A percentile compares a stretch with the other conserved stretches of the same genome.
phyloP scores from a whole-genome alignment of 64 coral and sea anemone species.

The Porites australiensis region DNA sequence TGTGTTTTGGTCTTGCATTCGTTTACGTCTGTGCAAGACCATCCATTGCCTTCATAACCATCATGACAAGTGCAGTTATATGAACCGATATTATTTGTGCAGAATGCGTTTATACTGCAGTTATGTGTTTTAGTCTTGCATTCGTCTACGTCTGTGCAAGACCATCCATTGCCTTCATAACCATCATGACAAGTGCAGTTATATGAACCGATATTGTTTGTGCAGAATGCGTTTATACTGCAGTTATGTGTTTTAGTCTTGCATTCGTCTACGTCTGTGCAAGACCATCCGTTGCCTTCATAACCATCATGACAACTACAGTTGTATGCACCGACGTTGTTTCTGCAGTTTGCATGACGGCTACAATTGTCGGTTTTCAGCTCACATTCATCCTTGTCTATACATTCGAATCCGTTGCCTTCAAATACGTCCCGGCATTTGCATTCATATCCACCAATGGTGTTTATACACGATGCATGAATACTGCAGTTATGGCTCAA shows the following conservation, averaged over 20 bases:
- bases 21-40: not conserved
- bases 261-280: conserved; percentile 55
- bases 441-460: not conserved
- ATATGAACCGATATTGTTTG: too few species aligned
- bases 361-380: not conserved
- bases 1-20: not conserved
- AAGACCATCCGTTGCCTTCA: conserved; percentile 25
- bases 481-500: not conserved
- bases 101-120: not conserved
- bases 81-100: conserved; percentile 17
- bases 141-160: conserved; percentile 43
- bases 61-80: not conserved
- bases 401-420: not conserved
- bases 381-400: conserved; percentile 13
- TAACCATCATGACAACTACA: conserved; percentile 46
- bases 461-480: not conserved
- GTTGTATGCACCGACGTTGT: conserved; percentile 6
- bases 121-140: not conserved
- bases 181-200: not conserved
- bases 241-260: conserved; percentile 1
- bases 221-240: conserved; percentile 10
- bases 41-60: not conserved
- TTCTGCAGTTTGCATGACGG: not conserved
- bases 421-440: not conserved
- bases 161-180: not conserved